Evolutionary conservation across 2,797 vertebrate genomes (phyloP).

Genomic region (Diglossa cyanea): DNA sequence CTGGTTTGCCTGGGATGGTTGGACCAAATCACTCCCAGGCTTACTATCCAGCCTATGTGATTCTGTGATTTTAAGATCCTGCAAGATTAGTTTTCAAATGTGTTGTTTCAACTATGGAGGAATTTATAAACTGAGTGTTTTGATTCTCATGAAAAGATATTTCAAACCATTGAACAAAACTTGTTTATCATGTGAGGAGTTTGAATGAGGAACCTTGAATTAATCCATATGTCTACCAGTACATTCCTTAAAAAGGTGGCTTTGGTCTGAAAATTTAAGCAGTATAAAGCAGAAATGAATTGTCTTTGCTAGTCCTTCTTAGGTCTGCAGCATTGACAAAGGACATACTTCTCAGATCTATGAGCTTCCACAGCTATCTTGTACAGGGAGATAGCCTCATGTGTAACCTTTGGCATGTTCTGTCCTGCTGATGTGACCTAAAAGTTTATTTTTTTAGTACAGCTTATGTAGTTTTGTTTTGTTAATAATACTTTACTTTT

Average conservation of each 20-base stretch:
- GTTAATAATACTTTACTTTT: not conserved
- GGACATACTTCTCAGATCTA: not conserved
- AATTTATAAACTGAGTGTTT: not conserved
- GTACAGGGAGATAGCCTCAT: not conserved
- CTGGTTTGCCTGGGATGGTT: rapidly evolving
- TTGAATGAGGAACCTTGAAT: not conserved
- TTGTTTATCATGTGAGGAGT: not conserved
- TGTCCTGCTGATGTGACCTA: not conserved
- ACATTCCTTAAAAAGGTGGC: not conserved
- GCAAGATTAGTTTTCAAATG: not conserved
- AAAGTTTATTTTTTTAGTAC: not conserved
- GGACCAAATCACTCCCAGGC: not conserved
- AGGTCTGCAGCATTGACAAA: not conserved
- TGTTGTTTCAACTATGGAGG: not conserved
- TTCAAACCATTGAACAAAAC: not conserved
- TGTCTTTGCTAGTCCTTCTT: not conserved
- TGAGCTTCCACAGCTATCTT: not conserved
- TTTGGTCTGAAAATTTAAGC: not conserved
- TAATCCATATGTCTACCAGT: not conserved
- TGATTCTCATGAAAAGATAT: not conserved
- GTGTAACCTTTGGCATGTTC: not conserved
- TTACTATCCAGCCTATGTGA: not conserved
- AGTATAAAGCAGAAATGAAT: not conserved
- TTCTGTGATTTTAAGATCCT: not conserved
- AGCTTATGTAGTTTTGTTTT: not conserved